phyloP scores from a whole-genome alignment of 2,797 vertebrate genomes.

The Scleropages formosus region DNA sequence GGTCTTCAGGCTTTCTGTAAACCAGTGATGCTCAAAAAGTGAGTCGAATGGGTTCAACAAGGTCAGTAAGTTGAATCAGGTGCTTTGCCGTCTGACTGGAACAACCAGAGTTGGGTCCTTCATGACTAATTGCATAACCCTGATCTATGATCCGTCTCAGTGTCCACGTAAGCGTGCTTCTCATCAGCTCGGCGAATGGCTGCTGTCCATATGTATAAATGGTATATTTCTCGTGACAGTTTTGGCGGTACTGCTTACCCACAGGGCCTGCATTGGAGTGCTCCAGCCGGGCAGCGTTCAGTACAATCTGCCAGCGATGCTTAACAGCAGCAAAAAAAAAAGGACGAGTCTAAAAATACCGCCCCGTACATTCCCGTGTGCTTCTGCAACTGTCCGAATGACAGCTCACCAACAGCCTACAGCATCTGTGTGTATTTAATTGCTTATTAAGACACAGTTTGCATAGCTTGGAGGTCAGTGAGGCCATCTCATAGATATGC shows the following conservation, averaged over 20 bases:
- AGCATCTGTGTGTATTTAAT: neutral
- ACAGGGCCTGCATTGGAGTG: neutral
- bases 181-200: neutral
- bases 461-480: neutral
- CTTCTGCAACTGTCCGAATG: neutral
- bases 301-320: neutral
- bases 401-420: constrained; percentile 4
- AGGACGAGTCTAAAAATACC: neutral
- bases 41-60: no score
- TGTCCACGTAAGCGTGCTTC: neutral
- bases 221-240: neutral
- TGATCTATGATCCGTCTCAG: neutral
- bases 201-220: constrained; percentile 1
- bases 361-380: neutral
- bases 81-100: no score
- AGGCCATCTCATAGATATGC: neutral
- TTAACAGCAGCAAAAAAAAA: neutral
- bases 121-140: no score
- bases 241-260: neutral
- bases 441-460: neutral
- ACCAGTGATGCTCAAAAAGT: no score
- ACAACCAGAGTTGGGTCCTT: no score
- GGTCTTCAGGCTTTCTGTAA: no score
- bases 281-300: neutral
- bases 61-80: no score